phyloP scores from a whole-genome alignment of 2,797 vertebrate species.

The Pampus argenteus region DNA sequence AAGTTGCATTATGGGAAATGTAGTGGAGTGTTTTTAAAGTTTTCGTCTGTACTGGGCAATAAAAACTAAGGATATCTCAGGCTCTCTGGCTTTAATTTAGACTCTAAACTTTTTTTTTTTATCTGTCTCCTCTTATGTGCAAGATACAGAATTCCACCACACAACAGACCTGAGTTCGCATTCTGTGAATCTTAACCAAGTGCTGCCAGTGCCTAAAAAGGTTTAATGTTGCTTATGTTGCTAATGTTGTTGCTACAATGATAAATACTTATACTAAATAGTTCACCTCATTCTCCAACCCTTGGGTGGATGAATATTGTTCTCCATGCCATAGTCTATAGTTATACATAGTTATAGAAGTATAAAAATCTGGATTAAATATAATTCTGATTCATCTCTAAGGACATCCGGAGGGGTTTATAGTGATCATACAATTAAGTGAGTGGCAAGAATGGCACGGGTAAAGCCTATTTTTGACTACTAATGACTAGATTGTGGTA shows the following conservation, averaged over 20 bases:
- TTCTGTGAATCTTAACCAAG: no score
- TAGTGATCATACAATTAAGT: not conserved
- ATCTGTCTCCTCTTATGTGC: no score
- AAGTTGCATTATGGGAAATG: constrained; percentile 1
- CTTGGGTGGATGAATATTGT: no score
- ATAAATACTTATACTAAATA: no score
- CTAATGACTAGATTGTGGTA: not conserved
- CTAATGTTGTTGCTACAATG: no score
- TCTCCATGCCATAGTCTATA: no score
- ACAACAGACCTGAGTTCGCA: no score
- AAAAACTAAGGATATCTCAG: not conserved
- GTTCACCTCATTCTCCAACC: no score
- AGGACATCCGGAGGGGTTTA: not conserved
- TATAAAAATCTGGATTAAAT: not conserved
- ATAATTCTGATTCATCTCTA: not conserved
- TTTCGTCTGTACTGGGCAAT: not conserved
- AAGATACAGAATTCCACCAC: no score
- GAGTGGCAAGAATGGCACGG: not conserved
- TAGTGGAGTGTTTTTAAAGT: not conserved
- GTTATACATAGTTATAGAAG: no score
- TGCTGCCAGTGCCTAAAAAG: no score
- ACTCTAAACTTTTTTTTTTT: not conserved
- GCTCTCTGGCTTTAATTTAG: not conserved
- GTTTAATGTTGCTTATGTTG: no score
- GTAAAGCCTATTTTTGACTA: constrained; percentile 9